Base-by-base conservation (phyloP, 1,140 invertebrate species). In the Calliphora vicina region DNA sequence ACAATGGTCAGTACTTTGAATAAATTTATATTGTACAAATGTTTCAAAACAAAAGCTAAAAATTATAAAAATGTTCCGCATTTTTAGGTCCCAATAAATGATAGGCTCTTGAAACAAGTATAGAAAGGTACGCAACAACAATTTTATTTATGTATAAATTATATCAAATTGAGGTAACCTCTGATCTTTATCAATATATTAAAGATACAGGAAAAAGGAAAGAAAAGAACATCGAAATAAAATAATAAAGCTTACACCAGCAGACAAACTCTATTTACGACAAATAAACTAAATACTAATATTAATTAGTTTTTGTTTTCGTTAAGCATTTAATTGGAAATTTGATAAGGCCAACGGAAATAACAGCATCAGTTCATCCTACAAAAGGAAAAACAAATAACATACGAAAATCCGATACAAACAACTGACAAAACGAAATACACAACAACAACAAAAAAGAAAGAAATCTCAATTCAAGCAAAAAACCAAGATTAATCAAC, bases 291-390 rank as follows among this genome's bases (percentile, higher is more conserved):
- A 67, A 23, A 67, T 20, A n/a, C 20, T 20, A 67, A 23, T 23
- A 20, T 67, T 67, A 67, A 67, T 67, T 67, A 67, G 20, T 67
- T 67, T 57, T 67, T 67, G 61, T 67, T 23, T 67, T 67, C 20
- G 61, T 67, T 67, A 67, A 67, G 61, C 61, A 67, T 67, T 67
- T 67, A 67, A 67, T 67, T 67, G 61, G 61, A 67, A 67, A 67
- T 67, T 67, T 23, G 61, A 67, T 67, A 67, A 23, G 61, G 23
- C 17, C 45, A 12, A 25, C n/a, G n/a, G 61, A 67, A 23, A 25
- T 23, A 23, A 8, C n/a, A 67, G 20, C n/a, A 10, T 8, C n/a
- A 20, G 25, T 10, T 5, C n/a, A 23, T 1, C 6, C 8, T 9
- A 23, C n/a, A 67, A 67, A 67, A 12, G 12, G 0, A 67, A 67